Base-by-base conservation (phyloP, 2,888 invertebrate genomes). In the Cheilosia soror region DNA sequence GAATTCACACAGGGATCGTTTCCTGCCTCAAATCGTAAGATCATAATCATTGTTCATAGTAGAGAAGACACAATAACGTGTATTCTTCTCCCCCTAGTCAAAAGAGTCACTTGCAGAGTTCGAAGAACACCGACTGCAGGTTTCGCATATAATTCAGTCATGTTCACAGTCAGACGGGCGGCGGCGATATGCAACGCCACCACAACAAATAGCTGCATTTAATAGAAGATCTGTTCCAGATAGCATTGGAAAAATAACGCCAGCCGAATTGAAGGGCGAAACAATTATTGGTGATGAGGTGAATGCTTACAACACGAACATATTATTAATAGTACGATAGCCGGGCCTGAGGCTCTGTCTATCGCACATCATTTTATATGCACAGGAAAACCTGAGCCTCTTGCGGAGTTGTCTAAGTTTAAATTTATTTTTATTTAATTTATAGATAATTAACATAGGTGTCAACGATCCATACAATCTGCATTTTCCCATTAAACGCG, bases 401-500 rank as follows among this genome's bases (percentile, higher is more conserved):
- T 29, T 60, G 5, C 7, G 2, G 4, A 55, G 33, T 20, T 20
- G 20, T 5, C 0, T 5, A n/a, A 31, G 11, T 31, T 15, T 44
- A 25, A 5, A 29, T 31, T 15, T 11, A 9, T 31, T 27, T 31
- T 27, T 5, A 5, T 31, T 31, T 13, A 42, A 15, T 31, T 44
- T 51, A 2, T 40, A 87, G 87, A 58, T 87, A 53, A 68, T 76
- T 55, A 78, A 81, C 47, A 75, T 87, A 82, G 89, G 95, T 91
- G 95, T 95, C 15, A 93, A 93, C 51, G 93, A 95, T 69, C 94
- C 95, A 55, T 98, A 96, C 89, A 97, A 97, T 90, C 93, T 98
- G 76, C 97, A 98, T 91, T 98, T 98, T 92, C 98, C 98, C 0
- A 96, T 97, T 89, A 94, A 94, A 89, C 93, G 97, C 88, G 98